A percentile compares a stretch with the other conserved stretches of the same genome.
phyloP scores from a whole-genome alignment of 2,113 vertebrate species.

The Elgaria multicarinata region DNA sequence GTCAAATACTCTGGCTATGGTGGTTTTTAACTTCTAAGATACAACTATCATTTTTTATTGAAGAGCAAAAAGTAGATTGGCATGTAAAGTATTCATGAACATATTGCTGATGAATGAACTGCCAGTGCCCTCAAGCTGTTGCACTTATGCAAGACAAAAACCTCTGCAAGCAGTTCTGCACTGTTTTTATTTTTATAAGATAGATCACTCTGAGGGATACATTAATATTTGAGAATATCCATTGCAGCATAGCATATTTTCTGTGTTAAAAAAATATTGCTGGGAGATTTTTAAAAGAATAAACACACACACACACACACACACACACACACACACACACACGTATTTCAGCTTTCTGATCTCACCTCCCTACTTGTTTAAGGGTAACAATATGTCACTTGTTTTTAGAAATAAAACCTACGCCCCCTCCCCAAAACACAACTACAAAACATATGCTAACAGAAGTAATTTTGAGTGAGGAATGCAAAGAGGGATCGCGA shows the following conservation, averaged over 20 bases:
- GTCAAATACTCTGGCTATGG: neutral
- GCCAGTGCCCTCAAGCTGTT: neutral
- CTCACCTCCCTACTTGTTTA: neutral
- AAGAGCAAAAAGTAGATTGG: neutral
- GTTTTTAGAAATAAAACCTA: no score
- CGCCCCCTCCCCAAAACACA: no score
- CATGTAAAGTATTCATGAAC: slow-evolving; percentile 15
- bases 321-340: no score
- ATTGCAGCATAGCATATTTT: neutral
- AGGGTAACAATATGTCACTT: no score
- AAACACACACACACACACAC: no score
- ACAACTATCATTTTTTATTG: neutral
- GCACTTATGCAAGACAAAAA: neutral
- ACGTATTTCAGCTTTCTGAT: neutral
- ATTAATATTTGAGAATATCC: neutral
- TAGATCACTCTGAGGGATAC: neutral
- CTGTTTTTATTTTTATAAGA: slow-evolving; percentile 19
- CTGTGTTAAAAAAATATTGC: neutral
- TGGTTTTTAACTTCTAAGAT: neutral
- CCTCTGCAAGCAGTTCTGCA: neutral
- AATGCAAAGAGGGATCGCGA: no score
- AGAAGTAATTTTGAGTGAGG: no score
- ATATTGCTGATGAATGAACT: neutral
- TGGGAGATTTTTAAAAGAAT: neutral
- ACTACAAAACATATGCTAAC: no score